Base-by-base conservation (phyloP, 2,113 vertebrate species). In the Galeopterus variegatus region DNA sequence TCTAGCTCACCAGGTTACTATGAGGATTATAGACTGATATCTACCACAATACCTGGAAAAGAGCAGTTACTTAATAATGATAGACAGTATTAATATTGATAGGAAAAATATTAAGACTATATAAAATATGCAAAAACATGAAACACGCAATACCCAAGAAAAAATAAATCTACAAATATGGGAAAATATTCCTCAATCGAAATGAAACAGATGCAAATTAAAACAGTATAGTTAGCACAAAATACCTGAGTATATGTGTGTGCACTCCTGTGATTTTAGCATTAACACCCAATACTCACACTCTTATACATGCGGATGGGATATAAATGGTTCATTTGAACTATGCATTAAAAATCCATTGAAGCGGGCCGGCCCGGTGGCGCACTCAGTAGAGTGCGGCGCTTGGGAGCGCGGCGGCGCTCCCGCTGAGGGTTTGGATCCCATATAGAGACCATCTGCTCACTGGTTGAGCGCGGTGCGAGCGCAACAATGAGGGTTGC, bases 121-220 rank as follows among this genome's bases (percentile, higher is more conserved):
- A 73, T 58, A 48, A 73, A 96, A 91, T 45, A 50, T 15, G 13
- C 36, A 72, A 90, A 93, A 50, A 9, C 23, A 69, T 36, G 45
- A 17, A 89, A 76, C 28, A 56, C 28, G 33, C 69, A 95, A 69
- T 60, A 88, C 41, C 67, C 48, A 67, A 60, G 9, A 62, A 10
- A 77, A 73, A 82, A 91, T 15, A 77, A 93, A 88, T 54, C n/a
- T 36, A 67, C 19, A 83, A 93, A 60, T n/a, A 73, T 31, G n/a
- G 26, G 31, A 33, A 85, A 70, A 70, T 23, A 31, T 23, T 69
- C 62, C 54, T 73, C 41, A 84, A 72, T 0, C n/a, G 65, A 88
- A 84, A 73, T 50, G 31, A 88, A 93, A 62, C 56, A 91, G 69
- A 54, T 31, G 11, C 65, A 64, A 84, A 88, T 28, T 77, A 82